These are phyloP conservation scores for Perithous albicinctus DNA, from an alignment of 2,888 invertebrate genomes.

Conservation along the genomic window DNA sequence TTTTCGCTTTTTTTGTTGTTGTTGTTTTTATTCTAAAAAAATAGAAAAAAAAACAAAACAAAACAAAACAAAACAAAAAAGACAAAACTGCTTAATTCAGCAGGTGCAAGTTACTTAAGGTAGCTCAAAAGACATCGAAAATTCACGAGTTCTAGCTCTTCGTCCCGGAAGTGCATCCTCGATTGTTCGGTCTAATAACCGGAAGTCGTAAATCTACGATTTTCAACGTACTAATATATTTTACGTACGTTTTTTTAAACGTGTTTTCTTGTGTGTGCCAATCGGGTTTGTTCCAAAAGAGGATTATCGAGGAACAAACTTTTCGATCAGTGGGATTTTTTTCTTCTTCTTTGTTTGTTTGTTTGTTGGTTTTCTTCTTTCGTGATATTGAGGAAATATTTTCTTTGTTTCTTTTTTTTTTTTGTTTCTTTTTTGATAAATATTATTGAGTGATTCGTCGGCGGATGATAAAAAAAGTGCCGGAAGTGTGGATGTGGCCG, in stretches of 20 bases:
- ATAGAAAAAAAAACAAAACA: neutral
- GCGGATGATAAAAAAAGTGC: slow-evolving; percentile 30
- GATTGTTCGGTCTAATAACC: slow-evolving; percentile 28
- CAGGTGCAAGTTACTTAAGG: slow-evolving; percentile 11
- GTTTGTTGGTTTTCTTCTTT: no score
- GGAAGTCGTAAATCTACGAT: slow-evolving; percentile 33
- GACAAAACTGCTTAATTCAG: neutral
- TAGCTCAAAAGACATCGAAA: neutral
- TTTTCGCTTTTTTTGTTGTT: no score
- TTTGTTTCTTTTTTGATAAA: neutral
- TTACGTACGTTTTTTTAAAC: neutral
- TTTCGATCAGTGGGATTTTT: no score
- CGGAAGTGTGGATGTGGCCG: slow-evolving; percentile 77
- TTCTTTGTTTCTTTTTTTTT: neutral
- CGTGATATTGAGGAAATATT: neutral
- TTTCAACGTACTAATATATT: slow-evolving; percentile 16
- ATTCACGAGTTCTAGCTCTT: neutral
- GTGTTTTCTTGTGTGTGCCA: slow-evolving; percentile 33
- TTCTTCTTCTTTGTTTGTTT: no score
- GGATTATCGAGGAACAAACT: slow-evolving; percentile 51
- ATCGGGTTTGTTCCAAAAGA: slow-evolving; percentile 5
- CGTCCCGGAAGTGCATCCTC: slow-evolving; percentile 31
- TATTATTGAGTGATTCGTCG: neutral
- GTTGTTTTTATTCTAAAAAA: neutral
- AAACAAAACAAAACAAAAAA: neutral